These are phyloP conservation scores for Monochamus alternatus DNA, from an alignment of 2,888 invertebrate genomes.

Conservation along the genomic window DNA sequence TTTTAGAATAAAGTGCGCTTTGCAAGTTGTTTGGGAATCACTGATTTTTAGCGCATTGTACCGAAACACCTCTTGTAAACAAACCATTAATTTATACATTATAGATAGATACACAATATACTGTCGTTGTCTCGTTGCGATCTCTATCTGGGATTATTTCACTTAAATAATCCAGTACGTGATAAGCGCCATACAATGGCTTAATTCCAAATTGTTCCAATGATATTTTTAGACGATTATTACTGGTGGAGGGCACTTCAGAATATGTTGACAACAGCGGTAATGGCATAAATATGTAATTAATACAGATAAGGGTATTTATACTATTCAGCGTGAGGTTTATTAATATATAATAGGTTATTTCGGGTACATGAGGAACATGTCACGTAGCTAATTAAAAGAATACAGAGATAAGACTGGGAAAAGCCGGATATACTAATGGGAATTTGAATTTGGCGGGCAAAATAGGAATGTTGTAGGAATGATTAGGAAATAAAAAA, in stretches of 20 bases:
- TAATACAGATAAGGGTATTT: constrained; percentile 4
- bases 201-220: background rate
- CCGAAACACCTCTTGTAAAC: background rate
- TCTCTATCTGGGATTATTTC: background rate
- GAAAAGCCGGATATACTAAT: no score
- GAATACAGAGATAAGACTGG: no score
- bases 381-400: no score
- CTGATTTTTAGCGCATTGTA: background rate
- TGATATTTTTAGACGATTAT: constrained; percentile 6
- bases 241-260: background rate
- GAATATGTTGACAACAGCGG: background rate
- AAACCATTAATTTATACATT: background rate
- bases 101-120: background rate
- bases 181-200: background rate
- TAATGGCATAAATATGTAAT: constrained; percentile 3
- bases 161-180: background rate
- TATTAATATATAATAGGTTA: background rate
- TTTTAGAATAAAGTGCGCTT: no score
- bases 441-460: no score
- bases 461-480: no score
- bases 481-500: no score
- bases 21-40: background rate
- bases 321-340: background rate
- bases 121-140: background rate
- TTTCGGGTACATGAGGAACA: no score